These are phyloP conservation scores for Notodonta ziczac DNA, from an alignment of 2,888 invertebrate species.

Conservation along the genomic window DNA sequence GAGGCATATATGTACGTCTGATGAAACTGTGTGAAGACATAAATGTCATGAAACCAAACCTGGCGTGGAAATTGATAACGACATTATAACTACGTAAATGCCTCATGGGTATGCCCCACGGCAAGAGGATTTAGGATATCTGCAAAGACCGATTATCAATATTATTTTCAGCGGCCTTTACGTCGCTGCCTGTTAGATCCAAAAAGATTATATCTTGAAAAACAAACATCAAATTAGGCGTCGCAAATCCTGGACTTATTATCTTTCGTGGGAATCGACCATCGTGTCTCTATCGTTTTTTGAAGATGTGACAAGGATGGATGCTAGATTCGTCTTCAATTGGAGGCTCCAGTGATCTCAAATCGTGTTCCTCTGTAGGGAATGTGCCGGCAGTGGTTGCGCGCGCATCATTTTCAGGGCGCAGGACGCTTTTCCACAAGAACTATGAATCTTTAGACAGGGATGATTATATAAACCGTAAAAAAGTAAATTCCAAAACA, in stretches of 20 bases:
- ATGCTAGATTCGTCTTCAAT: conserved; percentile 41
- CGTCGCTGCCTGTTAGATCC: conserved; percentile 15
- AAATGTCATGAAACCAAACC: neutral
- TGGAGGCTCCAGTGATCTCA: conserved; percentile 40
- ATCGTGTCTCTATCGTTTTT: conserved; percentile 14
- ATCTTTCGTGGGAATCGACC: conserved; percentile 9
- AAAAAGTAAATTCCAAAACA: neutral
- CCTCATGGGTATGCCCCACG: no score
- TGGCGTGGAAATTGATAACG: neutral
- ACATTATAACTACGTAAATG: neutral
- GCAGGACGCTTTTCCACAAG: conserved; percentile 72
- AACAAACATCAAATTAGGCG: conserved; percentile 21
- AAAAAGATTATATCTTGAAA: conserved; percentile 21
- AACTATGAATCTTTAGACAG: conserved; percentile 67
- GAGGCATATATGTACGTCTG: neutral
- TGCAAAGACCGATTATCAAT: conserved; percentile 9
- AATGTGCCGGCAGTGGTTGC: conserved; percentile 61
- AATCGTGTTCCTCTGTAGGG: conserved; percentile 51
- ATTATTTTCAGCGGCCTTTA: conserved; percentile 9
- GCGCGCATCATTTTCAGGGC: conserved; percentile 79
- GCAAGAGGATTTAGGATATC: no score
- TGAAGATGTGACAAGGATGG: conserved; percentile 37
- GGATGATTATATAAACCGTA: conserved; percentile 15
- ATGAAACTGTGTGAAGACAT: no score
- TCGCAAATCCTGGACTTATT: conserved; percentile 18